Base-by-base conservation (phyloP, 2,888 invertebrate genomes). In the Muschampia plurimacula region DNA sequence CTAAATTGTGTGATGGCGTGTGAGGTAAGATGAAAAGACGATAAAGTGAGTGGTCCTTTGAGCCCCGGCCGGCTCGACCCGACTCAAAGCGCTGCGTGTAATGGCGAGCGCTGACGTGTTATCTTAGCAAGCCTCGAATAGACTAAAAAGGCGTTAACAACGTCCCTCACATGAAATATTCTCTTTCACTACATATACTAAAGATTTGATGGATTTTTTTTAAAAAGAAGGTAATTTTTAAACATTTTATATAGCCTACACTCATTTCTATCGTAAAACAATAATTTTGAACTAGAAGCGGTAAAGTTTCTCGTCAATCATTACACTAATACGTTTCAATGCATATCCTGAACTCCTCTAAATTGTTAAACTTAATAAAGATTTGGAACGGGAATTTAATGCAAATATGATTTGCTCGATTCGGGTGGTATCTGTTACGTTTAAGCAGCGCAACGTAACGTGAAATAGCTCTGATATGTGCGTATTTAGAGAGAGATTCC, bases 11-110 rank as follows among this genome's bases (percentile, higher is more conserved):
- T 71, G 71, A 71, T 52, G 60, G 71, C 22, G 70, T 70, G 64
- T 66, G 66, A 71, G 66, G 66, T 71, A 66, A 66, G 66, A 71
- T 71, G 71, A 66, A 71, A 66, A 71, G 65, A 71, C 66, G 71
- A 52, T 52, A 52, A 52, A 49, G 49, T 71, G 59, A 71, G 65
- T 71, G 70, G 65, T 60, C 65, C 70, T 71, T 71, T 65, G 70
- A 71, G 70, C 49, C 15, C 65, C 65, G 44, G 49, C 49, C 49
- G 49, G n/a, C 49, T 44, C 69, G 69, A 69, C 63, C 64, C 55
- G 69, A 22, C 57, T 70, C 69, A 65, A 55, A 70, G 69, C 69
- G 49, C 49, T 70, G 69, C 69, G 63, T 65, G 64, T 70, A 70
- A 70, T 65, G 64, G 70, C 69, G 63, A 49, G n/a, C 55, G 63